A percentile compares a stretch with the other conserved stretches of the same genome.
Conservation (phyloP, 2,113 vertebrate genomes). For the Kryptolebias marmoratus region DNA sequence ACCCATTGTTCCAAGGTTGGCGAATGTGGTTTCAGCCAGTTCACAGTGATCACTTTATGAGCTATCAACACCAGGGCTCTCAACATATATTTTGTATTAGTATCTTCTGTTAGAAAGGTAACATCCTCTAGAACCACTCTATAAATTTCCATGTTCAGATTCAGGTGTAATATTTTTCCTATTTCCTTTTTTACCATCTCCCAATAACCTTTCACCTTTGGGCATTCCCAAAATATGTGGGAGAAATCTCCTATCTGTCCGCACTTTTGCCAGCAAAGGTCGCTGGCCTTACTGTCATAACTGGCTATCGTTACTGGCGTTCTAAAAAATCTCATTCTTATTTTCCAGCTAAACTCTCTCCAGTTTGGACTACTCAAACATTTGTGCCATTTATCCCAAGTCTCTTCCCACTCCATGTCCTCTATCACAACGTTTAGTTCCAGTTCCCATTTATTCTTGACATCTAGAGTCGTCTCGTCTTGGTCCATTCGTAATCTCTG, state of each 20-base stretch:
- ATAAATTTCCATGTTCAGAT: background rate
- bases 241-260: background rate
- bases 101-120: background rate
- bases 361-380: background rate
- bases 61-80: background rate
- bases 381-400: background rate
- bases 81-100: background rate
- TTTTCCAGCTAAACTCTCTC: background rate
- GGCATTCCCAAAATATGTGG: background rate
- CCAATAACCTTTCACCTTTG: background rate
- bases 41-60: background rate
- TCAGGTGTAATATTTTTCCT: background rate
- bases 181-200: background rate
- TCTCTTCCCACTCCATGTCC: background rate
- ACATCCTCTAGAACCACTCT: background rate
- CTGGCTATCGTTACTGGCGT: background rate
- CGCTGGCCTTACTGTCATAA: background rate
- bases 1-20: background rate
- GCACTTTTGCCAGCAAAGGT: too few relatives aligned
- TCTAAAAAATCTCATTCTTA: constrained; percentile 1
- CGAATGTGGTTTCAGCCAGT: background rate
- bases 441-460: background rate
- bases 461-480: background rate
- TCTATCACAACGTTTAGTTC: background rate
- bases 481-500: background rate